These are phyloP conservation scores for Phrynocephalus guinanensis DNA, from an alignment of 2,797 vertebrate genomes.

Conservation along the genomic window DNA sequence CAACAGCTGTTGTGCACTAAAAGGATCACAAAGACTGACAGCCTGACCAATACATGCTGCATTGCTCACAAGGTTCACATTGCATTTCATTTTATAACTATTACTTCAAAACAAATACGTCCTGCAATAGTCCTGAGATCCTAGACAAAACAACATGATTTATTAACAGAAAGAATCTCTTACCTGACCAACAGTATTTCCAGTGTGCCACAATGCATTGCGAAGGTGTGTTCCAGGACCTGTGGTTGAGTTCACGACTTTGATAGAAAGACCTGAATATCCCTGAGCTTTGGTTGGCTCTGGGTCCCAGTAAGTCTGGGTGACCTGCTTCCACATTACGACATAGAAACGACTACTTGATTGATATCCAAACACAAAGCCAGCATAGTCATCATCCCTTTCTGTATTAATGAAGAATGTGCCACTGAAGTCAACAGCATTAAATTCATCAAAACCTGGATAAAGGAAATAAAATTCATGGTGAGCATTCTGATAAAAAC, in stretches of 20 bases:
- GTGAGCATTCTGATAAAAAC: neutral
- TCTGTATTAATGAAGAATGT: slow-evolving; percentile 99
- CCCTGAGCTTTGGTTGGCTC: slow-evolving; percentile 96
- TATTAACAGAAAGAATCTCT: slow-evolving; percentile 19
- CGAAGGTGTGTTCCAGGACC: slow-evolving; percentile 97
- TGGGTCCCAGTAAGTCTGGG: slow-evolving; percentile 96
- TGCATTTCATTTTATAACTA: neutral
- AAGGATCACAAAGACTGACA: neutral
- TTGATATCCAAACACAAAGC: slow-evolving; percentile 98
- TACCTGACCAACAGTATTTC: slow-evolving; percentile 96
- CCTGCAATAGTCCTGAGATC: neutral
- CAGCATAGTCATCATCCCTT: slow-evolving; percentile 97
- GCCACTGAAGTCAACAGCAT: slow-evolving; percentile 97
- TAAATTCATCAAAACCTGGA: slow-evolving; percentile 96
- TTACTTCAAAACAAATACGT: neutral
- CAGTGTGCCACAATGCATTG: slow-evolving; percentile 98
- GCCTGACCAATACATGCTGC: no score
- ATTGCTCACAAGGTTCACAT: neutral
- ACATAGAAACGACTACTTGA: slow-evolving; percentile 98
- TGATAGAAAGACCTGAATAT: slow-evolving; percentile 97
- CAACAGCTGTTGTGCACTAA: neutral
- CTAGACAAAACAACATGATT: neutral
- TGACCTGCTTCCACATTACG: slow-evolving; percentile 99
- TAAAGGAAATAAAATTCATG: slow-evolving; percentile 34
- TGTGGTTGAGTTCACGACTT: slow-evolving; percentile 97